Conservation (phyloP, 2,888 invertebrate species). For the Biston stratarius region DNA sequence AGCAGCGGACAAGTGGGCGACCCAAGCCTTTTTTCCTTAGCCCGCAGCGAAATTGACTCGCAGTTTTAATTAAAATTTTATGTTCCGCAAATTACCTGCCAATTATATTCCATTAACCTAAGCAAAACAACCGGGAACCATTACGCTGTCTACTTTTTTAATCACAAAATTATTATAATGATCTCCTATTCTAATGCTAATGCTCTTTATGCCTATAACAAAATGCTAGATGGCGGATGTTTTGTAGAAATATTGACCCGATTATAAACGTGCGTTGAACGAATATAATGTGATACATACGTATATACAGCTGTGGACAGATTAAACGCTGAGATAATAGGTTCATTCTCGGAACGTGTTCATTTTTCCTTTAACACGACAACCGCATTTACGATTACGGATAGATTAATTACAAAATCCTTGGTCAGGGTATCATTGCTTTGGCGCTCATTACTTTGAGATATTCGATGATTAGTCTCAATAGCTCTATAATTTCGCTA, state of each 20-base stretch:
- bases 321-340: background rate
- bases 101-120: conserved; percentile 77
- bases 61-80: conserved; percentile 81
- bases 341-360: background rate
- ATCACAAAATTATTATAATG: conserved; percentile 45
- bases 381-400: background rate
- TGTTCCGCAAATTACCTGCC: conserved; percentile 78
- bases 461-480: too few relatives aligned
- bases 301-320: background rate
- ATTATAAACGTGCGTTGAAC: too few relatives aligned
- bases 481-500: too few relatives aligned
- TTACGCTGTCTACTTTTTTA: conserved; percentile 54
- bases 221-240: background rate
- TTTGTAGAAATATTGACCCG: too few relatives aligned
- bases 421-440: too few relatives aligned
- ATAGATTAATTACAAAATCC: too few relatives aligned
- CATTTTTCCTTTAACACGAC: background rate
- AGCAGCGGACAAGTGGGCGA: conserved; percentile 82
- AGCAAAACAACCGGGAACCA: conserved; percentile 60
- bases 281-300: background rate
- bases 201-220: conserved; percentile 16
- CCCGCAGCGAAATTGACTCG: conserved; percentile 68
- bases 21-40: conserved; percentile 60
- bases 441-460: too few relatives aligned
- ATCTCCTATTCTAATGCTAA: conserved; percentile 44